Percentiles rank a stretch among this genome's conserved stretches.
Evolutionary conservation across 2,113 vertebrate genomes (phyloP).

Genomic region (Chaenocephalus aceratus): DNA sequence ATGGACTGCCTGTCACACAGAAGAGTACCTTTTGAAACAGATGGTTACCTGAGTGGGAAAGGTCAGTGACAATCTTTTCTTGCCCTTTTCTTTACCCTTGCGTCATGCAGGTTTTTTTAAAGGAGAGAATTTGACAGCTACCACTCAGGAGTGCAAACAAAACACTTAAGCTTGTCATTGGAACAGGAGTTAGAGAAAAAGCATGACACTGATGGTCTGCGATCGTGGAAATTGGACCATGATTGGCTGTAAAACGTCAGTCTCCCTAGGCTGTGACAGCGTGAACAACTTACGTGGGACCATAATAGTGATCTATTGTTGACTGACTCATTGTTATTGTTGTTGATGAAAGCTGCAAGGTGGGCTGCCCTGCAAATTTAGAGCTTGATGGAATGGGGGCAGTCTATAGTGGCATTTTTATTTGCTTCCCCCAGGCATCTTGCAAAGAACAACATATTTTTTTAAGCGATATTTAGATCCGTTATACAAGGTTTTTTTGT

Average conservation of each 20-base stretch:
- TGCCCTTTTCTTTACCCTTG: conserved; percentile 33
- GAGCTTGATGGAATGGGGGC: conserved; percentile 1
- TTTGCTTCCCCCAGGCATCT: too few relatives aligned
- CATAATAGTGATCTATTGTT: conserved; percentile 39
- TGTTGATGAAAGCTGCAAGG: conserved; percentile 34
- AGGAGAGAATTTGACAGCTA: conserved; percentile 15
- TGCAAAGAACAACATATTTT: too few relatives aligned
- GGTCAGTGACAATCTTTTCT: conserved; percentile 43
- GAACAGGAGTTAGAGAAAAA: conserved; percentile 28
- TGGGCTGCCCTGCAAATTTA: conserved; percentile 2
- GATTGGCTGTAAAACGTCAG: conserved; percentile 49
- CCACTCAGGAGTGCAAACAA: conserved; percentile 25
- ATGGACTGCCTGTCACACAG: conserved; percentile 48
- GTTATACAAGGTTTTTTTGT: conserved; percentile 11
- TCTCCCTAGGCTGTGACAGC: conserved; percentile 8
- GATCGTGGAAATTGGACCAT: conserved; percentile 50
- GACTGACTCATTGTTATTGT: conserved; percentile 47
- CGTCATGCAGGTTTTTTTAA: conserved; percentile 37
- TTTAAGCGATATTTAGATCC: background rate
- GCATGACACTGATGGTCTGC: conserved; percentile 41
- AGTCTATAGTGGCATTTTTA: conserved; percentile 14
- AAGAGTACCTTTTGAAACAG: conserved; percentile 47
- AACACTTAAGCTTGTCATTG: conserved; percentile 16
- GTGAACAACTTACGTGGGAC: conserved; percentile 17
- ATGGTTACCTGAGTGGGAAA: conserved; percentile 47